phyloP scores from a whole-genome alignment of 2,797 vertebrate genomes.

The Liparis tanakae region DNA sequence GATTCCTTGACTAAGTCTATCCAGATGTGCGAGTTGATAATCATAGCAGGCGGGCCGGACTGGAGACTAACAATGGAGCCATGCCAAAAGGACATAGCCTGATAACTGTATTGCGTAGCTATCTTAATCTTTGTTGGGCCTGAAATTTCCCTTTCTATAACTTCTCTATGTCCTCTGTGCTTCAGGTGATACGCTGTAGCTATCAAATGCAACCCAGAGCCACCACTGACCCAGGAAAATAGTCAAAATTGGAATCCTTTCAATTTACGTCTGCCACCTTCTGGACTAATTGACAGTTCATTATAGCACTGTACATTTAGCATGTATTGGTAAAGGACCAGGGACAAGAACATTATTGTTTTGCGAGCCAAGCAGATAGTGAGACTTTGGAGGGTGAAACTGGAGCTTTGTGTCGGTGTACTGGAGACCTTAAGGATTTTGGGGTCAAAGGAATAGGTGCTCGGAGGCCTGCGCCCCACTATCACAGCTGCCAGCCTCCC shows the following conservation, averaged over 20 bases:
- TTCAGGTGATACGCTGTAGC: conserved; percentile 35
- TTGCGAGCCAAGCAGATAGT: no score
- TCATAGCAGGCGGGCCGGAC: conserved; percentile 68
- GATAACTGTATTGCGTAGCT: conserved; percentile 25
- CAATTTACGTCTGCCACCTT: conserved; percentile 16
- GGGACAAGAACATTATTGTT: conserved; percentile 71
- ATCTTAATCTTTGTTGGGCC: conserved; percentile 11
- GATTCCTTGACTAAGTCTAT: conserved; percentile 79
- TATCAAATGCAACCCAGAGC: neutral
- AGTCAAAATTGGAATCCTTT: conserved; percentile 6
- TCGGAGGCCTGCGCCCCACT: conserved; percentile 64
- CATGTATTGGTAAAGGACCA: conserved; percentile 49
- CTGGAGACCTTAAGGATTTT: conserved; percentile 67
- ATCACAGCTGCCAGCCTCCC: conserved; percentile 70
- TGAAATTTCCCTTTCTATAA: conserved; percentile 29
- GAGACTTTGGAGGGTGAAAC: conserved; percentile 75
- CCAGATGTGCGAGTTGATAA: conserved; percentile 81
- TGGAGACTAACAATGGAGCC: conserved; percentile 68
- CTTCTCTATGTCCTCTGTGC: conserved; percentile 11
- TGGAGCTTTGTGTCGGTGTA: conserved; percentile 72
- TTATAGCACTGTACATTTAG: conserved; percentile 40
- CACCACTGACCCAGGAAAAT: neutral
- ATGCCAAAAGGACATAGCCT: conserved; percentile 37
- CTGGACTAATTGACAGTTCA: conserved; percentile 32
- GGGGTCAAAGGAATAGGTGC: conserved; percentile 79